Conservation (phyloP, 2,113 vertebrate genomes). For the Hepsetus odoe region DNA sequence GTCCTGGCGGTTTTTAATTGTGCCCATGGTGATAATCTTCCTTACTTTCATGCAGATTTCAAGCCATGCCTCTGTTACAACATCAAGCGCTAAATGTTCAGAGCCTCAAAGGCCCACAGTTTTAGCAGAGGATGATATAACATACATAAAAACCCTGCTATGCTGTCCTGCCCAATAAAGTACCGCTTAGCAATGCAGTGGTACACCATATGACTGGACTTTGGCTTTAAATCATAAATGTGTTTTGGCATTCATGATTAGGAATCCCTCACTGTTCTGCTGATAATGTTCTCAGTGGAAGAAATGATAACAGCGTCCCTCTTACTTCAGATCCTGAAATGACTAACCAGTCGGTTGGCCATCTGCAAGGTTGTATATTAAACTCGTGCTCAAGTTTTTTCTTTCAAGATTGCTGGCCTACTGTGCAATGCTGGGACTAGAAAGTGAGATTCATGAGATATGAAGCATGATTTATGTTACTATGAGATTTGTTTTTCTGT, state of each 20-base stretch:
- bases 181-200: not conserved
- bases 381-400: too few species aligned
- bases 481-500: too few species aligned
- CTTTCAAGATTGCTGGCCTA: too few species aligned
- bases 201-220: not conserved
- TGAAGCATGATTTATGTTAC: too few species aligned
- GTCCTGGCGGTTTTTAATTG: conserved; percentile 86
- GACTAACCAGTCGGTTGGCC: not conserved
- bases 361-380: too few species aligned
- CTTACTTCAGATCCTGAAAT: not conserved
- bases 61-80: conserved; percentile 29
- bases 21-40: conserved; percentile 85
- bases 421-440: too few species aligned
- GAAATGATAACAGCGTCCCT: not conserved
- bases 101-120: conserved; percentile 9
- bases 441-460: too few species aligned
- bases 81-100: conserved; percentile 23
- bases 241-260: not conserved
- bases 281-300: not conserved
- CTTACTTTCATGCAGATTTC: conserved; percentile 69
- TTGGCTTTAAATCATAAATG: not conserved
- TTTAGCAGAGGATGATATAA: not conserved
- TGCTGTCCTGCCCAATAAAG: not conserved
- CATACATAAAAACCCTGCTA: not conserved
- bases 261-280: not conserved